Percentiles rank a stretch among this genome's conserved stretches.
phyloP scores from a whole-genome alignment of 1,140 invertebrate species.

The Orussus abietinus region DNA sequence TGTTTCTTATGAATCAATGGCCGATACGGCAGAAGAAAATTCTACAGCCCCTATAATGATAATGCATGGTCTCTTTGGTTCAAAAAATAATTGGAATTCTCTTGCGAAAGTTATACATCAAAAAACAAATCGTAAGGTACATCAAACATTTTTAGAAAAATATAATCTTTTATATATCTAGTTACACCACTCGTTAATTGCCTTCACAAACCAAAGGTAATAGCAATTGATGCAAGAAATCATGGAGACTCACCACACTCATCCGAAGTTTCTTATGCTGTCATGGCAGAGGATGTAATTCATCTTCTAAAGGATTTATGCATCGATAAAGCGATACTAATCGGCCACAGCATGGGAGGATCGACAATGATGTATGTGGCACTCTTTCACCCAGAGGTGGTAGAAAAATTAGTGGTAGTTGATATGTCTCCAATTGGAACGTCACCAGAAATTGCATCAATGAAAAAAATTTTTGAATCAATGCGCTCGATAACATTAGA shows the following conservation, averaged over 20 bases:
- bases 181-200: slow-evolving; percentile 10
- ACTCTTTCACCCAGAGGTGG: slow-evolving; percentile 66
- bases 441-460: slow-evolving; percentile 60
- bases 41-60: slow-evolving; percentile 67
- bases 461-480: slow-evolving; percentile 63
- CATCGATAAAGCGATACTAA: slow-evolving; percentile 61
- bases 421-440: slow-evolving; percentile 77
- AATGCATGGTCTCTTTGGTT: slow-evolving; percentile 82
- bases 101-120: slow-evolving; percentile 70
- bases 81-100: slow-evolving; percentile 80
- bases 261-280: slow-evolving; percentile 64
- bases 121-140: slow-evolving; percentile 62
- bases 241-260: slow-evolving; percentile 87
- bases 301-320: slow-evolving; percentile 61
- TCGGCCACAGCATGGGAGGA: slow-evolving; percentile 93
- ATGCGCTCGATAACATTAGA: slow-evolving; percentile 62
- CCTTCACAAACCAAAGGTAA: slow-evolving; percentile 55
- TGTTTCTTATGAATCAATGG: slow-evolving; percentile 55
- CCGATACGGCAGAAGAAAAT: slow-evolving; percentile 23
- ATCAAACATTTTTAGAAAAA: slow-evolving; percentile 10
- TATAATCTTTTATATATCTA: slow-evolving; percentile 11
- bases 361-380: slow-evolving; percentile 77
- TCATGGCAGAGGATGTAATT: slow-evolving; percentile 71
- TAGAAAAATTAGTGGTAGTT: slow-evolving; percentile 76
- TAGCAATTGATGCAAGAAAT: slow-evolving; percentile 82